A percentile compares a stretch with the other conserved stretches of the same genome.
These are phyloP conservation scores for Drosophila meridiana DNA, from an alignment of 2,888 invertebrate genomes.

Conservation along the genomic window DNA sequence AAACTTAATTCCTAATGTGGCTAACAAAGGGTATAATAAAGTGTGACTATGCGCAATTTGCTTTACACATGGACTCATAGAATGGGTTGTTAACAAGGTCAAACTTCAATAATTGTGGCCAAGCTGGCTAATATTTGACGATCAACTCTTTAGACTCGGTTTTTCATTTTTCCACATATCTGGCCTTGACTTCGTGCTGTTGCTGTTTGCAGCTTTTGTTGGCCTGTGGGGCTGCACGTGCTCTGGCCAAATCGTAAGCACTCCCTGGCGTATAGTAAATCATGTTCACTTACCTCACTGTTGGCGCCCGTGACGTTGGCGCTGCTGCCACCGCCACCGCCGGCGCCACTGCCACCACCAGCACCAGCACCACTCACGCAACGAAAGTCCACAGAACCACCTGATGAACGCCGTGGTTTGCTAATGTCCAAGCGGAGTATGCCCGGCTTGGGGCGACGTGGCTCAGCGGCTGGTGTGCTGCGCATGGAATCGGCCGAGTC, in stretches of 20 bases:
- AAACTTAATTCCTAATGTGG: conserved; percentile 3
- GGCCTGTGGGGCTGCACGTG: conserved; percentile 53
- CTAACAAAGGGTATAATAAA: conserved; percentile 7
- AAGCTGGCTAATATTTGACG: neutral
- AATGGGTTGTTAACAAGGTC: neutral
- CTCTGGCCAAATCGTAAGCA: conserved; percentile 67
- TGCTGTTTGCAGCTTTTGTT: conserved; percentile 39
- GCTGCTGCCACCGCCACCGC: conserved; percentile 29
- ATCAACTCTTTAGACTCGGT: neutral
- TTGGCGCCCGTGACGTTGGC: conserved; percentile 51
- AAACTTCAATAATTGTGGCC: neutral
- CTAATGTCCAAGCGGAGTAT: conserved; percentile 85
- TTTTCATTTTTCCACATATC: neutral
- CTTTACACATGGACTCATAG: neutral
- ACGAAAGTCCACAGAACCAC: conserved; percentile 86
- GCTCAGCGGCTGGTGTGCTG: conserved; percentile 43
- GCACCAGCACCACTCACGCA: conserved; percentile 53
- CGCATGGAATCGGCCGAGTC: conserved; percentile 38
- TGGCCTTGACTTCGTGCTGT: conserved; percentile 54
- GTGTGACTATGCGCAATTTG: neutral
- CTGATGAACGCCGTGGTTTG: conserved; percentile 86
- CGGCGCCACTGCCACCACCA: conserved; percentile 20
- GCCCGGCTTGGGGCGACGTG: conserved; percentile 83
- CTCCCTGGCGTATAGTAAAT: conserved; percentile 75
- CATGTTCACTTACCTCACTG: conserved; percentile 78